Evolutionary conservation across 2,113 vertebrate genomes (phyloP).

Genomic region (Aspiorhynchus laticeps): DNA sequence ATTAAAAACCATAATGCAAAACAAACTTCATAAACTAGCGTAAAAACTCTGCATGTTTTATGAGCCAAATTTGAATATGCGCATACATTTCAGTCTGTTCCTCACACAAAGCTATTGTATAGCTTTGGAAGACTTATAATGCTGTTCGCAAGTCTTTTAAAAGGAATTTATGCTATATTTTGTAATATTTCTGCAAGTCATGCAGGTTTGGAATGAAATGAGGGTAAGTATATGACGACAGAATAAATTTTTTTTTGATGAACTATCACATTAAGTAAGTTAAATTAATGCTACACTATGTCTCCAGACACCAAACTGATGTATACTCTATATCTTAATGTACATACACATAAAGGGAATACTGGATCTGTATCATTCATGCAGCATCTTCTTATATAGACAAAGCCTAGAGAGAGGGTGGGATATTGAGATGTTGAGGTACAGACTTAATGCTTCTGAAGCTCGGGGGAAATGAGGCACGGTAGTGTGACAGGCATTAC

Average conservation of each 20-base stretch:
- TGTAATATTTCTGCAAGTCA: background rate
- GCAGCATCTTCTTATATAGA: background rate
- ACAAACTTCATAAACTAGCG: background rate
- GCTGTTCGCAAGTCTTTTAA: background rate
- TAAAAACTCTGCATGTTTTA: background rate
- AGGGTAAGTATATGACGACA: background rate
- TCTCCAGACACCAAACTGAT: background rate
- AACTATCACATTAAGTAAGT: background rate
- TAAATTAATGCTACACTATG: background rate
- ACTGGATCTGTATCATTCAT: conserved; percentile 67
- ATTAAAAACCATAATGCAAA: background rate
- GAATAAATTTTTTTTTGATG: background rate
- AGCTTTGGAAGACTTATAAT: background rate
- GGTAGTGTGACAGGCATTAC: background rate
- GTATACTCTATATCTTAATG: background rate
- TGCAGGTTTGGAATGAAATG: background rate
- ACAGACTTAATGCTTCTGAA: conserved; percentile 30
- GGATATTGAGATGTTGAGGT: conserved; percentile 24
- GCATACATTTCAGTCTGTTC: background rate
- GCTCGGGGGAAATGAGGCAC: conserved; percentile 14
- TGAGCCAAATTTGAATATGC: background rate
- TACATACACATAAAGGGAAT: conserved; percentile 26
- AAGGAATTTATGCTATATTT: background rate
- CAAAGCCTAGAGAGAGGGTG: background rate
- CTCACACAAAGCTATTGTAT: background rate